Evolutionary conservation across 2,797 vertebrate species (phyloP).

Genomic region (Hoplostethus mediterraneus): DNA sequence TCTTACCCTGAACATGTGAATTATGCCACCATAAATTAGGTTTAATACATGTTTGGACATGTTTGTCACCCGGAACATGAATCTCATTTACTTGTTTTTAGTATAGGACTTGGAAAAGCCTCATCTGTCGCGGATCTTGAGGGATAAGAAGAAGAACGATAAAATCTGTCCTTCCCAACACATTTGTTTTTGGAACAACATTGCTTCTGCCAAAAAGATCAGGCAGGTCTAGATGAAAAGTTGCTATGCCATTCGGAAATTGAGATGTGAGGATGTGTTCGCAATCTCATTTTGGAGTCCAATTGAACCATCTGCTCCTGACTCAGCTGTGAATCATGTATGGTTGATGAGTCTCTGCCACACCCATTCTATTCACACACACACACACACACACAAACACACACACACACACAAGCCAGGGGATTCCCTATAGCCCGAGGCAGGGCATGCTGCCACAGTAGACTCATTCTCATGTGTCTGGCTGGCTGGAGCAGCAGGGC

Average conservation of each 20-base stretch:
- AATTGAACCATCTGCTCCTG: constrained; percentile 72
- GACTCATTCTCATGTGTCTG: constrained; percentile 47
- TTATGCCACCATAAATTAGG: constrained; percentile 13
- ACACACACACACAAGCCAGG: constrained; percentile 28
- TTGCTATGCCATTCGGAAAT: constrained; percentile 2
- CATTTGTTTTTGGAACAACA: constrained; percentile 33
- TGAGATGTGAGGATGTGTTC: constrained; percentile 21
- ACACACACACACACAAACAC: constrained; percentile 11
- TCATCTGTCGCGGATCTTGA: neutral
- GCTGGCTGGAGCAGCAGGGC: constrained; percentile 1
- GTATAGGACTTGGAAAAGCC: neutral
- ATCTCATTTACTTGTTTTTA: neutral
- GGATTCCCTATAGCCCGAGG: constrained; percentile 61
- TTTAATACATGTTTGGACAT: neutral
- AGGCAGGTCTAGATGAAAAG: constrained; percentile 2
- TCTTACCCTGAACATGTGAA: constrained; percentile 14
- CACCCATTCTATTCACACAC: constrained; percentile 44
- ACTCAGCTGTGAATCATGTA: constrained; percentile 66
- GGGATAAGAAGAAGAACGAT: neutral
- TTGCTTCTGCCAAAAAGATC: constrained; percentile 15
- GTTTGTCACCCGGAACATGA: neutral
- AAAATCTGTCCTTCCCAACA: neutral
- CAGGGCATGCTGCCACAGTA: constrained; percentile 36
- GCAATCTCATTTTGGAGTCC: constrained; percentile 33
- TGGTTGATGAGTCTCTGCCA: constrained; percentile 45